Evolutionary conservation across 2,797 vertebrate species (phyloP).

Genomic region (Todus mexicanus): DNA sequence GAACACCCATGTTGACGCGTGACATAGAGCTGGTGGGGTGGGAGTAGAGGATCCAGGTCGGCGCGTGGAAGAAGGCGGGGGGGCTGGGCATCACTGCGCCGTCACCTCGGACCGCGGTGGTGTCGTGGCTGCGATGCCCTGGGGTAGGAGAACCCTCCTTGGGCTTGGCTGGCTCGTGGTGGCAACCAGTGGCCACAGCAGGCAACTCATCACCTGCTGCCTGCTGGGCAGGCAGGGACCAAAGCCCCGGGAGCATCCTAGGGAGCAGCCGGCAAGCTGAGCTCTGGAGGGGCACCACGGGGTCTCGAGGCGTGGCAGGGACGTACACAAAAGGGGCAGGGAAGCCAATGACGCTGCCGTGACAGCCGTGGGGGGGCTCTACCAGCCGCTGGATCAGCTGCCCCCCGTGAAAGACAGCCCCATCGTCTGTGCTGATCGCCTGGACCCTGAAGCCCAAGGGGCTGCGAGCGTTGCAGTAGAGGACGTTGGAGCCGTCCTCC

Average conservation of each 20-base stretch:
- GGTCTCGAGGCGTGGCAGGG: not conserved
- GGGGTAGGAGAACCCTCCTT: not conserved
- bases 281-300: fast-evolving
- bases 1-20: slow-evolving; percentile 85
- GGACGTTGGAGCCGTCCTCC: slow-evolving; percentile 79
- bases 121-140: fast-evolving
- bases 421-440: slow-evolving; percentile 85
- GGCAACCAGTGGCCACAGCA: fast-evolving
- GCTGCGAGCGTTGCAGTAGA: slow-evolving; percentile 94
- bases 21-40: slow-evolving; percentile 84
- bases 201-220: not conserved
- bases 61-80: slow-evolving; percentile 73
- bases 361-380: slow-evolving; percentile 88
- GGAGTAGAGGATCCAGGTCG: slow-evolving; percentile 90
- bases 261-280: fast-evolving
- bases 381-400: slow-evolving; percentile 86
- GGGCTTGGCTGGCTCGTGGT: fast-evolving
- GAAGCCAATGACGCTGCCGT: slow-evolving; percentile 90
- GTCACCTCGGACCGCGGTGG: fast-evolving
- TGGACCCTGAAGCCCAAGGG: slow-evolving; percentile 88
- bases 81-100: not conserved
- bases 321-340: slow-evolving; percentile 72
- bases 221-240: fast-evolving
- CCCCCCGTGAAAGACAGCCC: slow-evolving; percentile 83
- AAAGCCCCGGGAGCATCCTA: fast-evolving